These are phyloP conservation scores for Linhomoeus sp. DNA, from an alignment of 2,888 invertebrate genomes.

Conservation along the genomic window DNA sequence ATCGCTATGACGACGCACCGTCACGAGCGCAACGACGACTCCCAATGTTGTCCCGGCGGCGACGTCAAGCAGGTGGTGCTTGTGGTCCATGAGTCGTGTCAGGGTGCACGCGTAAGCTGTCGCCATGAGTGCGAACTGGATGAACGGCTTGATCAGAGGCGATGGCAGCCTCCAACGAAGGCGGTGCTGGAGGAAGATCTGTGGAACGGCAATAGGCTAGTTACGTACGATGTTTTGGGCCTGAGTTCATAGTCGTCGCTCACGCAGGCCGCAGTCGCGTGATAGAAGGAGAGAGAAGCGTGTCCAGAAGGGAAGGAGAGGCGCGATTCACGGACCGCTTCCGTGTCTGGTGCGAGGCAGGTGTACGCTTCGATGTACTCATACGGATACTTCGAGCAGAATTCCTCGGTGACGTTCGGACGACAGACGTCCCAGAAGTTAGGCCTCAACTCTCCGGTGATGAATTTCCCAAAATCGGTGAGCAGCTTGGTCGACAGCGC, in stretches of 20 bases:
- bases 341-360: not conserved
- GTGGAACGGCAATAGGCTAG: too few relatives aligned
- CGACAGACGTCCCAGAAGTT: constrained; percentile 76
- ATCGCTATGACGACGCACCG: constrained; percentile 13
- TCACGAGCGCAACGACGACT: constrained; percentile 27
- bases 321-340: constrained; percentile 18
- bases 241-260: too few relatives aligned
- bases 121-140: constrained; percentile 57
- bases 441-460: constrained; percentile 72
- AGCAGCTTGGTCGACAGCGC: constrained; percentile 30
- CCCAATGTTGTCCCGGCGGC: constrained; percentile 48
- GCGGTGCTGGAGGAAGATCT: constrained; percentile 67
- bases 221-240: too few relatives aligned
- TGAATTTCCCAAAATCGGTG: constrained; percentile 81
- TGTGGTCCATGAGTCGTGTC: constrained; percentile 78
- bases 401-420: too few relatives aligned
- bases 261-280: too few relatives aligned
- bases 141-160: constrained; percentile 51
- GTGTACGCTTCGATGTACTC: not conserved
- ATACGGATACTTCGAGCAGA: too few relatives aligned
- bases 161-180: constrained; percentile 58
- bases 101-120: constrained; percentile 68
- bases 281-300: constrained; percentile 24
- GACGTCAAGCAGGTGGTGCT: constrained; percentile 95
- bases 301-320: constrained; percentile 27